These are phyloP conservation scores for Sitta europaea DNA, from an alignment of 2,113 vertebrate genomes.

Conservation along the genomic window DNA sequence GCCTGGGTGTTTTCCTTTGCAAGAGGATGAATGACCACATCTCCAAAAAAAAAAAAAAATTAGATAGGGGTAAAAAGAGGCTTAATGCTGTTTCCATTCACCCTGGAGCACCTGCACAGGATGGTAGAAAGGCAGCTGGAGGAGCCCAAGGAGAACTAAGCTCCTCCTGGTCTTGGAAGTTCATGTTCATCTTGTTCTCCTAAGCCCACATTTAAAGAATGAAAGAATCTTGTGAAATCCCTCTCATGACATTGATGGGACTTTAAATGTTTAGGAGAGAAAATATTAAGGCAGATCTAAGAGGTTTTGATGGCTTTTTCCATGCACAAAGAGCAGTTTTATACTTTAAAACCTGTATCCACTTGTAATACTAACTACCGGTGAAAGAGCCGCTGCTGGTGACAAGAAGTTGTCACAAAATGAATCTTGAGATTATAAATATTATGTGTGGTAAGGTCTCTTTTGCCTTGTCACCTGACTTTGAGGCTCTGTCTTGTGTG, in stretches of 20 bases:
- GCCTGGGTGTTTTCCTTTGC: background rate
- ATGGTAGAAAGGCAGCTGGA: background rate
- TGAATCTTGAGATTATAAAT: background rate
- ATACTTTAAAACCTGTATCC: background rate
- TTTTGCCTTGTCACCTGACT: background rate
- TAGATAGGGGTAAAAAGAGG: background rate
- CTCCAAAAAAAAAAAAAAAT: background rate
- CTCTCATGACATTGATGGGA: background rate
- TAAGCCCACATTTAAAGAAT: background rate
- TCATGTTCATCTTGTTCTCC: background rate
- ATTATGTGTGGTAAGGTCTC: background rate
- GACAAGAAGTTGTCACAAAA: background rate
- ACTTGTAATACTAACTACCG: background rate
- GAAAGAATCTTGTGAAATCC: background rate
- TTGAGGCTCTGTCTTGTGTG: background rate
- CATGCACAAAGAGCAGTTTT: background rate
- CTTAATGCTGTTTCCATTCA: background rate
- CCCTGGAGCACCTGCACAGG: background rate
- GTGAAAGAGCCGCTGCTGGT: background rate
- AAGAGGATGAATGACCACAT: background rate
- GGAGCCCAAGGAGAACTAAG: background rate
- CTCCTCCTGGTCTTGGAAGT: background rate
- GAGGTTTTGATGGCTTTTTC: background rate
- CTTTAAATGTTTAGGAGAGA: background rate
- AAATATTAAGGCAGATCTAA: background rate